Evolutionary conservation across 1,140 invertebrate species (phyloP), one percentile per base, ranked within the genome.

Genomic region (Diorhabda elongata): DNA sequence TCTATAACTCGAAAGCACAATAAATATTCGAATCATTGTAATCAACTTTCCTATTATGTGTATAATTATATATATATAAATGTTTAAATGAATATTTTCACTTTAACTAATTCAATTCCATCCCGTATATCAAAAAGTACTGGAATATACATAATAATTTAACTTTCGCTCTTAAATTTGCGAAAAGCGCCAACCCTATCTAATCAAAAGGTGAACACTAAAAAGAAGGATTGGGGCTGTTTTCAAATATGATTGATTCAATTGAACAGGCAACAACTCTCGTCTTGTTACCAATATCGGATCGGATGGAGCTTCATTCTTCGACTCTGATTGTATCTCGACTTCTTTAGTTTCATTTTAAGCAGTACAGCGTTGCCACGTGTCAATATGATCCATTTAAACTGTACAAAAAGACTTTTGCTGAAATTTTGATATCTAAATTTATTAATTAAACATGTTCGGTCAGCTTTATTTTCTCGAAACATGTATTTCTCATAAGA

Each of bases 131-230:
- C 26, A 26, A 26, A 26, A 26, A 26, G 26, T 26, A 26, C 26
- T 26, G 1, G 26, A 26, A 26, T 26, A 26, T 26, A 26, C 26
- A 26, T 26, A 26, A 26, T 26, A 52, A 52, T n/a, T 52, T 52
- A n/a, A 52, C 47, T 6, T 3, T 52, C n/a, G 47, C 6, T 8
- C 3, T 52, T 52, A 6, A 52, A 52, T 52, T 52, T 52, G 47
- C n/a, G 47, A 52, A 52, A n/a, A 52, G n/a, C 6, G n/a, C 47
- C 47, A 52, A n/a, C 47, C 47, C 47, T n/a, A 52, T 52, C 47
- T 52, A 52, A 52, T 52, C 47, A 52, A 52, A 52, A 52, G 47
- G 47, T 52, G 47, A 52, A 52, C 47, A 52, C 47, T n/a, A 52
- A 52, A 52, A n/a, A 6, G n/a, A 52, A 52, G 47, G 47, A 52